Evolutionary conservation across 1,140 invertebrate species (phyloP), one percentile per base, ranked within the genome.

Genomic region (Teleopsis dalmanni): DNA sequence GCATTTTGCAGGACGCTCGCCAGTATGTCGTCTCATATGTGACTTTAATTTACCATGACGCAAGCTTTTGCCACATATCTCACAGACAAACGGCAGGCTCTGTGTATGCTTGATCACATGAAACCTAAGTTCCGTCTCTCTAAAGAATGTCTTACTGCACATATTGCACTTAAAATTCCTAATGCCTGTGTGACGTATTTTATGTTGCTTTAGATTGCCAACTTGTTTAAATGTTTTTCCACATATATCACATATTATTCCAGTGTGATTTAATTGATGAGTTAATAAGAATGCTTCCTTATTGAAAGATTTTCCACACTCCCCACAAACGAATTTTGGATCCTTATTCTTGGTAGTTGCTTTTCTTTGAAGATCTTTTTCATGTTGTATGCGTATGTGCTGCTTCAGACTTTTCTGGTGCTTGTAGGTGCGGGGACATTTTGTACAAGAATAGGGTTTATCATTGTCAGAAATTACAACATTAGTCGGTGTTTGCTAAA

Each of bases 1-100:
- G 27, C 48, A 49, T 29, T 49, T 43, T 59, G 85, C 88, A 0
- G 87, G 87, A 57, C 85, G 84, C 59, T 89, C 85, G 3, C 84
- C 80, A 0, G 79, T 81, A 55, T 84, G 82, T 0, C 78, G 81
- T 4, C 81, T 62, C 62, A 82, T 82, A 63, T 87, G 84, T 40
- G 82, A 79, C 50, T 81, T 78, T 21, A 82, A 66, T 23, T 79
- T 57, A 6, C 62, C 58, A 3, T 57, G 57, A 0, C 63, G 52
- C 40, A 60, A 65, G 0, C 55, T 57, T 4, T 57, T 53, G 1
- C 62, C 63, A 22, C 63, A 65, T 8, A 65, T 51, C 26, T 65
- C 60, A 21, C 63, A 65, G 8, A 65, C 60, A 29, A 57, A 57
- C 8, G 62, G 62, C 63, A 65, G 60, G 19, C 57, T 52, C 1